These are phyloP conservation scores for Lobophora halterata DNA, from an alignment of 2,888 invertebrate species.

Conservation along the genomic window DNA sequence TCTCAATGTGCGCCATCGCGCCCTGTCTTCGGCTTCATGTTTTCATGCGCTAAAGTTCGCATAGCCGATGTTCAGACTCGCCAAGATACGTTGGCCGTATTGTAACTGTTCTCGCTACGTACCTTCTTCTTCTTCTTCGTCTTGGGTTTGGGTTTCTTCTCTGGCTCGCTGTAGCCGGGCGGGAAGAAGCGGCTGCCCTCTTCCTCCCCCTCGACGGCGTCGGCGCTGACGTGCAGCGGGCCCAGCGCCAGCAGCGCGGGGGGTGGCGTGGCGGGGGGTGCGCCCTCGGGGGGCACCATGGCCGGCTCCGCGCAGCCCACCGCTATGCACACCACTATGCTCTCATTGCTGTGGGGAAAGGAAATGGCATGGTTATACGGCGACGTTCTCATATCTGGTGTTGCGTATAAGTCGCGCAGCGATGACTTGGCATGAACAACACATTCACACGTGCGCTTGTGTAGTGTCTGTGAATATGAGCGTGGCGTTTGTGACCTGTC, in stretches of 20 bases:
- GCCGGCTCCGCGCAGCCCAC: slow-evolving; percentile 83
- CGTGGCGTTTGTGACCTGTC: too few species aligned
- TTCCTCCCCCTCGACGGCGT: slow-evolving; percentile 81
- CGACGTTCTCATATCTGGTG: too few species aligned
- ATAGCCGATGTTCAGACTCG: too few species aligned
- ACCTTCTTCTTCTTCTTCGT: slow-evolving; percentile 80
- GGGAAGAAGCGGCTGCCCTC: slow-evolving; percentile 87
- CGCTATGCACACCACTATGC: slow-evolving; percentile 85
- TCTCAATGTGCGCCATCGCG: too few species aligned
- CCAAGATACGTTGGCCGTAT: too few species aligned
- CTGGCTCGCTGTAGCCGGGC: slow-evolving; percentile 80
- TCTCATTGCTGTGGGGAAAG: slow-evolving; percentile 79
- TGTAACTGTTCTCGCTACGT: not conserved
- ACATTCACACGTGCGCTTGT: too few species aligned
- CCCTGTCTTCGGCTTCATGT: too few species aligned
- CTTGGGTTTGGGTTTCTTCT: slow-evolving; percentile 65
- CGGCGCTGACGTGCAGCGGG: slow-evolving; percentile 85
- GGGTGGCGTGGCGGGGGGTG: slow-evolving; percentile 83
- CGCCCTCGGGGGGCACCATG: slow-evolving; percentile 81
- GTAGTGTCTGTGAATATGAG: too few species aligned
- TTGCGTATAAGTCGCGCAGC: too few species aligned
- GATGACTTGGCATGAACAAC: too few species aligned
- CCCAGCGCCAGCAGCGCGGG: slow-evolving; percentile 83
- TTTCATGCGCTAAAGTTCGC: too few species aligned
- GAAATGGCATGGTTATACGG: not conserved